Base-by-base conservation (phyloP, 2,113 vertebrate species). In the Psephotus haematonotus region DNA sequence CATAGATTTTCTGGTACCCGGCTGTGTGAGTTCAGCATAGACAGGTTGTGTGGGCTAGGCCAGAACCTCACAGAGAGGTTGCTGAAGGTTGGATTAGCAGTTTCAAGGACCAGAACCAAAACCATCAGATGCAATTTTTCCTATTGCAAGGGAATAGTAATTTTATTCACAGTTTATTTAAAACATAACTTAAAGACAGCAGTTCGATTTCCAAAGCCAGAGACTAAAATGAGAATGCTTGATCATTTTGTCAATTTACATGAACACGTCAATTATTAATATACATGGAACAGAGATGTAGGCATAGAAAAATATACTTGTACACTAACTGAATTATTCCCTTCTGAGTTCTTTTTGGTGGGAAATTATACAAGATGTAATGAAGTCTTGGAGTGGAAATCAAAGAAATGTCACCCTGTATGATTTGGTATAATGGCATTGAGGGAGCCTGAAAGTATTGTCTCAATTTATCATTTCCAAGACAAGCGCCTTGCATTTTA, bases 91-190 rank as follows among this genome's bases (percentile, higher is more conserved):
- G 55, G 19, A 9, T 55, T 94, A 46, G 37, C 47, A 31, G 35
- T 90, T 91, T 90, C 55, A 76, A 84, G 52, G 16, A 27, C 22
- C 31, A 87, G 68, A 88, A 75, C 15, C 39, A 35, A 80, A 91
- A 72, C 17, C n/a, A 24, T 55, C 69, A 71, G 57, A 29, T 33
- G 12, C 14, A 53, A 9, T 62, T 76, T 82, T 57, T 77, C 46
- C 11, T 47, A 4, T 47, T 76, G 75, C 11, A 44, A 52, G 17
- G 7, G 24, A 57, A 33, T 33, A 55, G n/a, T 60, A 71, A 84
- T 92, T 94, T 91, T 92, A 78, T 74, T 93, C 86, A 91, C 37
- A 62, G 39, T 87, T 92, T 93, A 70, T 95, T 95, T 90, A 91
- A 92, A 92, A 63, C 49, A 67, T 65, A 93, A 76, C 37, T 92